Evolutionary conservation across 2,888 invertebrate species (phyloP).

Genomic region (Lasioglossum villosulum): DNA sequence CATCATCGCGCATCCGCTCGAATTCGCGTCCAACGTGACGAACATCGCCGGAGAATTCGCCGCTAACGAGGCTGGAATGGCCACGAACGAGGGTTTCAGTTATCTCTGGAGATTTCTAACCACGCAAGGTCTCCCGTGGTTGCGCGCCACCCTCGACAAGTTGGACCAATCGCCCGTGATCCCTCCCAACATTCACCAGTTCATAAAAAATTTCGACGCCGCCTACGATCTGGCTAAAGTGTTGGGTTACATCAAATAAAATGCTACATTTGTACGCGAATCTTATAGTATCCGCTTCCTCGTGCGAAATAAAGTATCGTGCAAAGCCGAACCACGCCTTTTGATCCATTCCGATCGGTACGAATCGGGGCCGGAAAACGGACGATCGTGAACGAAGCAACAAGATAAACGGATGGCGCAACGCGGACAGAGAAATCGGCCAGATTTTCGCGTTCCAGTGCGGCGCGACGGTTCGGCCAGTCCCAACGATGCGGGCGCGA

Average conservation of each 20-base stretch:
- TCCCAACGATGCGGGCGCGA: background rate
- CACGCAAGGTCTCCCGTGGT: background rate
- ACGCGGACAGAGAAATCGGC: conserved; percentile 1
- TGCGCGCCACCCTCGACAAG: background rate
- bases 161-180: rapidly evolving
- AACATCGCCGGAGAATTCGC: rapidly evolving
- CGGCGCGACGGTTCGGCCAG: background rate
- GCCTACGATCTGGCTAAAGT: background rate
- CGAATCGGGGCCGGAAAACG: background rate
- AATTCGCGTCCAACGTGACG: background rate
- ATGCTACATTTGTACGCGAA: background rate
- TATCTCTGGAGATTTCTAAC: background rate
- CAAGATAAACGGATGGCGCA: background rate
- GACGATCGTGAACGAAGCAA: background rate
- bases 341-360: background rate
- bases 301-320: background rate
- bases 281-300: background rate
- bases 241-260: background rate
- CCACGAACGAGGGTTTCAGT: rapidly evolving
- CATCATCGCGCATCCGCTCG: background rate
- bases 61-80: background rate
- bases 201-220: background rate
- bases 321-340: background rate
- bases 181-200: rapidly evolving
- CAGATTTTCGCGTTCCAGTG: background rate